Evolutionary conservation across 2,888 invertebrate genomes (phyloP).

Genomic region (Drosophila mayaguana): DNA sequence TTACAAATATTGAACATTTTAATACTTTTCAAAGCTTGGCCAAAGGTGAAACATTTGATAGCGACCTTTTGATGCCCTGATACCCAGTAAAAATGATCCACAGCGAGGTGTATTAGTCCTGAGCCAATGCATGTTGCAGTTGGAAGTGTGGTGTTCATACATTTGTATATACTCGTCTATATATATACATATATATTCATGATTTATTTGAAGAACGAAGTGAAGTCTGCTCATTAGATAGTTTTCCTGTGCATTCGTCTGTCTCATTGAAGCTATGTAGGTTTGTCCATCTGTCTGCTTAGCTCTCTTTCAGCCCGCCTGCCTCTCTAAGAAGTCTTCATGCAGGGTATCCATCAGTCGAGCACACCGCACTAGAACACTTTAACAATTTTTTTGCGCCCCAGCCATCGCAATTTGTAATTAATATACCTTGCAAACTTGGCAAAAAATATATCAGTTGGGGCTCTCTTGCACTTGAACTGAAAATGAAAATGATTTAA

Average conservation of each 20-base stretch:
- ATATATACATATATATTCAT: neutral
- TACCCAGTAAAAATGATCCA: too few species aligned
- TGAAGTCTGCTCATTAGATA: neutral
- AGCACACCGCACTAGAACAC: too few species aligned
- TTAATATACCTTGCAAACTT: slow-evolving; percentile 2
- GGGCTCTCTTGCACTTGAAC: neutral
- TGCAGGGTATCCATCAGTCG: neutral
- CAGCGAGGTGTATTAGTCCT: neutral
- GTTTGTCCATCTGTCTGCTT: rapidly evolving
- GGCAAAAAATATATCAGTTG: neutral
- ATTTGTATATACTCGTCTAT: too few species aligned
- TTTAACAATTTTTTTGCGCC: neutral
- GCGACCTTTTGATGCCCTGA: neutral
- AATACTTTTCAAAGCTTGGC: slow-evolving; percentile 6
- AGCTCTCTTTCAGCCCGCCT: neutral
- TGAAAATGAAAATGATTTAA: neutral
- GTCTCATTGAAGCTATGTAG: neutral
- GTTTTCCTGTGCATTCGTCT: too few species aligned
- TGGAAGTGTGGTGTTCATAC: neutral
- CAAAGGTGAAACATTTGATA: slow-evolving; percentile 3
- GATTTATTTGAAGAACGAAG: neutral
- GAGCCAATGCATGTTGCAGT: neutral
- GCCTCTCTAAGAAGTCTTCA: neutral
- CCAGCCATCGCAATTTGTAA: neutral
- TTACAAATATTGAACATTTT: slow-evolving; percentile 8